A percentile compares a stretch with the other conserved stretches of the same genome.
Conservation (phyloP, 2,888 invertebrate species). For the Bellardia bayeri region DNA sequence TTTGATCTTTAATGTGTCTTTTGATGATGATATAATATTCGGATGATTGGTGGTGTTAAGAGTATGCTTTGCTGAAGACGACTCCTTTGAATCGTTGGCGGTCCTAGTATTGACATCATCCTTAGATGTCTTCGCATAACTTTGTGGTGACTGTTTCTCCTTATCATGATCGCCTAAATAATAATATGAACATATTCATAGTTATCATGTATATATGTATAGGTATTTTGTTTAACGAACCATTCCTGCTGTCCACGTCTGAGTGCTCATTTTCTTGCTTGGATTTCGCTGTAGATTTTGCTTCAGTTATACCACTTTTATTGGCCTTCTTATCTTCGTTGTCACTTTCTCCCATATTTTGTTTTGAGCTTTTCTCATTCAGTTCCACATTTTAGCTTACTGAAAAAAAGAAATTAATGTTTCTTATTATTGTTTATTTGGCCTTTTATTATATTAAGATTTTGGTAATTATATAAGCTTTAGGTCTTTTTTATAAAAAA, state of each 20-base stretch:
- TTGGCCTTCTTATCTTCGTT: constrained; percentile 66
- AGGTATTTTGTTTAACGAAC: neutral
- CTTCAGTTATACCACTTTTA: constrained; percentile 51
- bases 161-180: constrained; percentile 66
- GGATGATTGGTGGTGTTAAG: constrained; percentile 41
- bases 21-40: constrained; percentile 65
- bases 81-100: constrained; percentile 60
- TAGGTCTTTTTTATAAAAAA: too few relatives aligned
- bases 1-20: constrained; percentile 83
- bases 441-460: too few relatives aligned
- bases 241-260: constrained; percentile 48
- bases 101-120: constrained; percentile 41
- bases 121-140: constrained; percentile 48
- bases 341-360: constrained; percentile 72
- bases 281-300: constrained; percentile 40
- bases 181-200: neutral
- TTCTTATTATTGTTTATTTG: too few relatives aligned
- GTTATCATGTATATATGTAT: neutral
- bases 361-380: constrained; percentile 1
- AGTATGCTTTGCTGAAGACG: constrained; percentile 28
- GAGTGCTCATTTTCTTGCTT: constrained; percentile 57
- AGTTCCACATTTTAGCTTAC: constrained; percentile 49
- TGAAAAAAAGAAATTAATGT: constrained; percentile 2
- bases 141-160: constrained; percentile 39
- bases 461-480: too few relatives aligned